Conservation (phyloP, 2,888 invertebrate species). For the Megastigmus dorsalis region DNA sequence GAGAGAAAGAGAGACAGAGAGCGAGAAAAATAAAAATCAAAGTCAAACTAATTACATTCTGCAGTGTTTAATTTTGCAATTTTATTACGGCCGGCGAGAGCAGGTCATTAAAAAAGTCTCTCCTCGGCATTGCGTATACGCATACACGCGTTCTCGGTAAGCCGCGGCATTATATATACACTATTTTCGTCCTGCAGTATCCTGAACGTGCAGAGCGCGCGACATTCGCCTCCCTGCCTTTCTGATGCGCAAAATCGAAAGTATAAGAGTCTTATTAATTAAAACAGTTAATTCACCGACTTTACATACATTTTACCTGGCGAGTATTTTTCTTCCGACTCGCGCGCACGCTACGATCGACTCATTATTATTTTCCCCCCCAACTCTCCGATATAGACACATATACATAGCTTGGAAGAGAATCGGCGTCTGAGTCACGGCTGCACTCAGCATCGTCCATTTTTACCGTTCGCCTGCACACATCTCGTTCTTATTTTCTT, state of each 20-base stretch:
- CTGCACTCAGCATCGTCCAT: too few relatives aligned
- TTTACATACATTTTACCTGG: conserved; percentile 38
- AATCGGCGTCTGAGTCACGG: too few relatives aligned
- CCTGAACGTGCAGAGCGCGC: too few relatives aligned
- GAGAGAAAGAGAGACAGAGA: too few relatives aligned
- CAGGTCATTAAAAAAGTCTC: conserved; percentile 30
- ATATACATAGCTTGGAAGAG: too few relatives aligned
- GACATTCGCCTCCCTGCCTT: background rate
- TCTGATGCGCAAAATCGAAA: conserved; percentile 7
- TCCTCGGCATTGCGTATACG: too few relatives aligned
- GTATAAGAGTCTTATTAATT: conserved; percentile 48
- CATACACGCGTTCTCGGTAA: background rate
- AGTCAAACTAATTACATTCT: conserved; percentile 38
- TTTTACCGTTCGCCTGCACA: background rate
- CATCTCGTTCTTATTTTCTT: conserved; percentile 14
- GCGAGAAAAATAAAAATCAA: conserved; percentile 16
- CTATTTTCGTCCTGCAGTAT: conserved; percentile 21
- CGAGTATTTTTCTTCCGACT: conserved; percentile 14
- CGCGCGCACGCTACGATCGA: background rate
- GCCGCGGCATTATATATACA: too few relatives aligned
- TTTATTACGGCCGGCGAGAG: conserved; percentile 39
- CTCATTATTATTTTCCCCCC: background rate
- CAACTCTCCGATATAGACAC: too few relatives aligned
- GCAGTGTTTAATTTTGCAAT: conserved; percentile 42
- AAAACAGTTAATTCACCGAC: conserved; percentile 42